These are phyloP conservation scores for Neotragus pygmaeus DNA, from an alignment of 2,113 vertebrate genomes.

Conservation along the genomic window DNA sequence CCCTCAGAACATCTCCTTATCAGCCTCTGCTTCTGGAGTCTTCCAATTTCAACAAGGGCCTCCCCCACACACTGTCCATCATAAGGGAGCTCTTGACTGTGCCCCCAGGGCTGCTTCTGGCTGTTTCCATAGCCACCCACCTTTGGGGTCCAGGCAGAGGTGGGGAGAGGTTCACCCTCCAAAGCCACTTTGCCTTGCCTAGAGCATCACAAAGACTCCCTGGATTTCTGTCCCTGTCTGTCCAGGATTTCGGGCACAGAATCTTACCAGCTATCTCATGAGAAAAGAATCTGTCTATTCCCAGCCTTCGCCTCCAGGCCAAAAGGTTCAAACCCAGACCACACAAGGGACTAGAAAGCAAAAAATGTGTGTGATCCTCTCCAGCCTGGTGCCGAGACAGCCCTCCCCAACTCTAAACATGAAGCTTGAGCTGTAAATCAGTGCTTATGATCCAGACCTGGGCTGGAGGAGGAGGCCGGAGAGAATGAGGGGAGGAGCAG, in stretches of 20 bases:
- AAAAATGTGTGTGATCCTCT: not conserved
- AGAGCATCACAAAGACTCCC: not conserved
- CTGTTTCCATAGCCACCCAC: not conserved
- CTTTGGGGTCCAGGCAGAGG: not conserved
- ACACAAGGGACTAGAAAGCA: not conserved
- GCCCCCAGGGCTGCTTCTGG: not conserved
- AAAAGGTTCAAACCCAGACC: not conserved
- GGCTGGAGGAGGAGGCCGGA: not conserved
- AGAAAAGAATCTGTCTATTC: not conserved
- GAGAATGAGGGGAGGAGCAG: not conserved
- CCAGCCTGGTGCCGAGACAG: not conserved
- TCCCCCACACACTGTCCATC: not conserved
- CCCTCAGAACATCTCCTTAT: not conserved
- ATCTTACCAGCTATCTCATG: not conserved
- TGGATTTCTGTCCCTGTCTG: not conserved
- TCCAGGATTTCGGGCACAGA: not conserved
- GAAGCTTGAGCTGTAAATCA: not conserved
- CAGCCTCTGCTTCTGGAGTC: not conserved
- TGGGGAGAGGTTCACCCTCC: rapidly evolving
- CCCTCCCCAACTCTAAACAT: not conserved
- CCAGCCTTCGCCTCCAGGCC: not conserved
- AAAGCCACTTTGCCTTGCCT: not conserved
- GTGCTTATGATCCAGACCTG: not conserved
- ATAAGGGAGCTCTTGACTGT: not conserved
- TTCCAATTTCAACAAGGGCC: not conserved